phyloP scores from a whole-genome alignment of 2,797 vertebrate genomes.

The Sardinella longiceps region DNA sequence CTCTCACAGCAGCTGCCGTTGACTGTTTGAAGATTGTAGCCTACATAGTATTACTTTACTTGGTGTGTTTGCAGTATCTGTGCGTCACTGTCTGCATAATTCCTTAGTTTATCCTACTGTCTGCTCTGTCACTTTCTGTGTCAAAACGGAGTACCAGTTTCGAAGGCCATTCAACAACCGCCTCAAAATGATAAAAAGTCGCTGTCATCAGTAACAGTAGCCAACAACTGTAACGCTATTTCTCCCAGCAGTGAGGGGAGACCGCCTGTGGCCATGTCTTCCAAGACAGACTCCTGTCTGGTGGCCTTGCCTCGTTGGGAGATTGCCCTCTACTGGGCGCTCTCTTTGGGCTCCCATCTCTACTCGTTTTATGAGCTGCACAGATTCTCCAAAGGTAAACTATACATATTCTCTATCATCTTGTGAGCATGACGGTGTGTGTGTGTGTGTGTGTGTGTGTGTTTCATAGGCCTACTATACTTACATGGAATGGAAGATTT shows the following conservation, averaged over 20 bases:
- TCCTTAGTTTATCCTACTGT: neutral
- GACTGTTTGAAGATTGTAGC: too few relatives aligned
- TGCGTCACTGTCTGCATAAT: too few relatives aligned
- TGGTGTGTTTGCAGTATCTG: too few relatives aligned
- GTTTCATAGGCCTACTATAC: too few relatives aligned
- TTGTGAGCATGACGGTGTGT: too few relatives aligned
- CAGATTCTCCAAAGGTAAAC: slow-evolving; percentile 76
- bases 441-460: too few relatives aligned
- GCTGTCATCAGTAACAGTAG: neutral
- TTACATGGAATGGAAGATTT: too few relatives aligned
- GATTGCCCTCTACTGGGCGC: slow-evolving; percentile 71
- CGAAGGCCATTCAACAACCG: neutral
- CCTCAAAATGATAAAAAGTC: neutral
- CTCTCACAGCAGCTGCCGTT: neutral
- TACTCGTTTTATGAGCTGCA: slow-evolving; percentile 80
- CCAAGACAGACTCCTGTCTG: slow-evolving; percentile 51
- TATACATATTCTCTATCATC: too few relatives aligned
- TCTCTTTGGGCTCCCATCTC: slow-evolving; percentile 76
- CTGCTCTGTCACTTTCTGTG: neutral
- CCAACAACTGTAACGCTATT: neutral
- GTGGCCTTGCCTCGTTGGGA: slow-evolving; percentile 69
- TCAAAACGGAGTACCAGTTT: neutral
- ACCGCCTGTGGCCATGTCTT: slow-evolving; percentile 54
- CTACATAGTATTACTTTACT: too few relatives aligned
- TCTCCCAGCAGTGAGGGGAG: neutral